Base-by-base conservation (phyloP, 2,113 vertebrate species). In the Balaeniceps rex region DNA sequence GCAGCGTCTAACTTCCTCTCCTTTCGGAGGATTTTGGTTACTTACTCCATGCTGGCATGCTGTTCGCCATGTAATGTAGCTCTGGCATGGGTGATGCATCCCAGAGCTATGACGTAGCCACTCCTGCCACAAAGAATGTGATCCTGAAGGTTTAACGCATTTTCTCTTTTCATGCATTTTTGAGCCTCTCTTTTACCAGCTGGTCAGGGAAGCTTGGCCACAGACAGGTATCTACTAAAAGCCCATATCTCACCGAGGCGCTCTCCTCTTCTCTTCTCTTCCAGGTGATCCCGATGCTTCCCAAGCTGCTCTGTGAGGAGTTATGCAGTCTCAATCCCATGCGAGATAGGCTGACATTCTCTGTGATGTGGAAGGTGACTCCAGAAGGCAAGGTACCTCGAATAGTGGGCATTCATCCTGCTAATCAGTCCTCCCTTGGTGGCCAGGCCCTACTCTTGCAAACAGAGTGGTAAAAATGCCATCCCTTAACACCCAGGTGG, bases 231-330 rank as follows among this genome's bases (percentile, higher is more conserved):
- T 46, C 34, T 58, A 7, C 36, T 58, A 55, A 91, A 83, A 89
- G 19, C 21, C 21, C 18, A 0, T 87, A 33, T 66, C 69, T 96
- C 29, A 97, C 57, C 3, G 14, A 79, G 34, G 11, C 54, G 92
- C 25, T 74, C 34, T 68, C 96, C n/a, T 98, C 49, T 94, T 94
- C 40, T 98, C 49, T 94, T 94, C 40, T 98, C 51, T 94, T 95
- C 63, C 95, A 99, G 99, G 99, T 99, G 84, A 96, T 99, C 77
- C 99, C 99, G 24, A 99, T 99, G 99, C 97, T 99, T 92, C 99
- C 99, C 28, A 97, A 98, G 71, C 98, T 99, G 93, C 98, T 99
- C 54, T 99, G 99, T 93, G 99, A 99, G 95, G 99, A 99, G 92
- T 97, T 99, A 55, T 99, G 99, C 98, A 99, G 99, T 94, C 98